Percentiles rank a stretch among this genome's conserved stretches.
These are phyloP conservation scores for Bhutanitis thaidina DNA, from an alignment of 2,888 invertebrate species.

Conservation along the genomic window DNA sequence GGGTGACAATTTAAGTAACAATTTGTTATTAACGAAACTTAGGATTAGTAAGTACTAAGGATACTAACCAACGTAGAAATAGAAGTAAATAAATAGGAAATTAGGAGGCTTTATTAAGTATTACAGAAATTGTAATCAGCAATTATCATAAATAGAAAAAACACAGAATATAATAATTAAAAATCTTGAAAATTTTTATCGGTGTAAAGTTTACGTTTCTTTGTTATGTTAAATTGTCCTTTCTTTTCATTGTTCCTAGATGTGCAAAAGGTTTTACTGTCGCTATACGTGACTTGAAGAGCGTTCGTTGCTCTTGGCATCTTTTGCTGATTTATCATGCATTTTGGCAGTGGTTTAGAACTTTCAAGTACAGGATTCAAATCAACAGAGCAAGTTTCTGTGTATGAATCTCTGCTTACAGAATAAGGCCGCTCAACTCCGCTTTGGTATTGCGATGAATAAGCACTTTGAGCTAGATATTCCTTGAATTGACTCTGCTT, in stretches of 20 bases:
- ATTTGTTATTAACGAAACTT: too few relatives aligned
- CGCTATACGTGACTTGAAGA: slow-evolving; percentile 60
- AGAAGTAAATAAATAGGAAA: too few relatives aligned
- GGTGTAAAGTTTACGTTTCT: slow-evolving; percentile 67
- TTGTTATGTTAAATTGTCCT: slow-evolving; percentile 60
- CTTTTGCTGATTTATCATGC: slow-evolving; percentile 36
- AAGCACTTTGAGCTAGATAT: slow-evolving; percentile 54
- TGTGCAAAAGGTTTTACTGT: slow-evolving; percentile 36
- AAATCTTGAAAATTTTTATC: slow-evolving; percentile 64
- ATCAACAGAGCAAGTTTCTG: slow-evolving; percentile 33
- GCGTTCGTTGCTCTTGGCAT: slow-evolving; percentile 37
- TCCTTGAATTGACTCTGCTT: slow-evolving; percentile 69
- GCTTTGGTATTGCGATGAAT: slow-evolving; percentile 50
- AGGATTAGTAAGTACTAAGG: too few relatives aligned
- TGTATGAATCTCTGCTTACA: slow-evolving; percentile 38
- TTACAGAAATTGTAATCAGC: too few relatives aligned
- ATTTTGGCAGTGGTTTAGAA: slow-evolving; percentile 27
- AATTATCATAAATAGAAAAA: slow-evolving; percentile 11
- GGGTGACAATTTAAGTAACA: too few relatives aligned
- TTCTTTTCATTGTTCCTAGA: slow-evolving; percentile 48
- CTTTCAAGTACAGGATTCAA: slow-evolving; percentile 36
- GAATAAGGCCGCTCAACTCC: slow-evolving; percentile 66
- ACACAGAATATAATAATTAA: slow-evolving; percentile 30
- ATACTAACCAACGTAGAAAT: too few relatives aligned
- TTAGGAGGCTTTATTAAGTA: too few relatives aligned